phyloP scores from a whole-genome alignment of 2,113 vertebrate genomes.

The Cryptotis parvus region DNA sequence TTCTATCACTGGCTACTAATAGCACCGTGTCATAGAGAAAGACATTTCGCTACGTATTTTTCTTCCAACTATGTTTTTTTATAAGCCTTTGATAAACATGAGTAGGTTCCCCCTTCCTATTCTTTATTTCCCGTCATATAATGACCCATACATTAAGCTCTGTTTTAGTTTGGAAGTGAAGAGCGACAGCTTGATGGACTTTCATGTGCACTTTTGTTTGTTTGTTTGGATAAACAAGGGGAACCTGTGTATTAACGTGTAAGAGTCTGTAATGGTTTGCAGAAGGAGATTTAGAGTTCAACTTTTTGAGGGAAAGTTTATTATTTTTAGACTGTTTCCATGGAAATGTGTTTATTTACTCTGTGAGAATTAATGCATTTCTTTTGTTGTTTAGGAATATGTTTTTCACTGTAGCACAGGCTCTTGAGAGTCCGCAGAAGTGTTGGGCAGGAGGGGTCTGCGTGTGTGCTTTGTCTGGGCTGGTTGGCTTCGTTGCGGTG shows the following conservation, averaged over 20 bases:
- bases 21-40: conserved; percentile 53
- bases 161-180: conserved; percentile 64
- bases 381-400: conserved; percentile 70
- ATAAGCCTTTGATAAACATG: conserved; percentile 41
- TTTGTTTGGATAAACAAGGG: conserved; percentile 52
- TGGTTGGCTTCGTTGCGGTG: conserved; percentile 70
- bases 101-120: conserved; percentile 45
- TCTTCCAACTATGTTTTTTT: conserved; percentile 41
- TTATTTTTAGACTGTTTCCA: conserved; percentile 65
- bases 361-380: conserved; percentile 54
- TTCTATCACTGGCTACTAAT: neutral
- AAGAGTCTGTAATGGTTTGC: conserved; percentile 63
- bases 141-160: neutral
- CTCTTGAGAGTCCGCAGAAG: conserved; percentile 16
- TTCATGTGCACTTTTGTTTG: conserved; percentile 6
- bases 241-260: conserved; percentile 26
- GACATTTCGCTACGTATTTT: conserved; percentile 42
- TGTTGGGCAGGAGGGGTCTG: conserved; percentile 34
- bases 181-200: conserved; percentile 26
- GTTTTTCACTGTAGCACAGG: conserved; percentile 48
- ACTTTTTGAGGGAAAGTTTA: conserved; percentile 62
- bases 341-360: conserved; percentile 64
- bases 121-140: conserved; percentile 27
- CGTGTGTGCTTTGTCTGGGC: conserved; percentile 74
- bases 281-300: conserved; percentile 49